phyloP scores from a whole-genome alignment of 2,113 vertebrate species.

The Lates calcarifer region DNA sequence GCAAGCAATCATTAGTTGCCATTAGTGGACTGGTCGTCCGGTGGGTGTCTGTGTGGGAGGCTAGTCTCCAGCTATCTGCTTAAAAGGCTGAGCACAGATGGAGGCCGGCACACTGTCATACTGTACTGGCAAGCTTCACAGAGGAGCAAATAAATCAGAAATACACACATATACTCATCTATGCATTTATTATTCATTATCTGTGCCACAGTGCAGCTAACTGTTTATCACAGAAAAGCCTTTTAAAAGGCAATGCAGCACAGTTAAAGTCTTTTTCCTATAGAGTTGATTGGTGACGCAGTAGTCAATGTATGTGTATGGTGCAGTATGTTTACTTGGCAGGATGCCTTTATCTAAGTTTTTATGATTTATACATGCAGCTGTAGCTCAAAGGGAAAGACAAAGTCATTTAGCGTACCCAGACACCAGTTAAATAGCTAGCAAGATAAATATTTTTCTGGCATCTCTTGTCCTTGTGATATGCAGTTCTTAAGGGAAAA shows the following conservation, averaged over 20 bases:
- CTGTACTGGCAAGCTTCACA: slow-evolving; percentile 50
- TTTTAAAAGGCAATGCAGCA: slow-evolving; percentile 44
- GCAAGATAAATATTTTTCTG: slow-evolving; percentile 33
- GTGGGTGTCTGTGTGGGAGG: slow-evolving; percentile 61
- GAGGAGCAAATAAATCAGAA: slow-evolving; percentile 68
- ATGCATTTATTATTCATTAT: slow-evolving; percentile 79
- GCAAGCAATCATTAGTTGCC: slow-evolving; percentile 58
- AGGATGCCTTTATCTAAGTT: slow-evolving; percentile 52
- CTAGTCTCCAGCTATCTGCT: slow-evolving; percentile 58
- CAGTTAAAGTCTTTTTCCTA: slow-evolving; percentile 33
- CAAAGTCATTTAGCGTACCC: slow-evolving; percentile 40
- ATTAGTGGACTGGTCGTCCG: slow-evolving; percentile 51
- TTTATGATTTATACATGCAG: slow-evolving; percentile 61
- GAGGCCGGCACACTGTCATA: slow-evolving; percentile 33
- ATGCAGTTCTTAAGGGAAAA: neutral
- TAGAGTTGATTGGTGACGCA: slow-evolving; percentile 46
- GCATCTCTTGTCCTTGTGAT: slow-evolving; percentile 34
- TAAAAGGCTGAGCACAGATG: slow-evolving; percentile 62
- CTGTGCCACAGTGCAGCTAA: slow-evolving; percentile 47
- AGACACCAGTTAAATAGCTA: slow-evolving; percentile 49
- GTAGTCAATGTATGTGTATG: slow-evolving; percentile 14
- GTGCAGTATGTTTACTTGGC: slow-evolving; percentile 55
- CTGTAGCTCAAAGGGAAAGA: slow-evolving; percentile 53
- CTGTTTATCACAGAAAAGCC: slow-evolving; percentile 66
- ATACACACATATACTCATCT: slow-evolving; percentile 61